These are phyloP conservation scores for Coilia nasus DNA, from an alignment of 2,797 vertebrate genomes.

Conservation along the genomic window DNA sequence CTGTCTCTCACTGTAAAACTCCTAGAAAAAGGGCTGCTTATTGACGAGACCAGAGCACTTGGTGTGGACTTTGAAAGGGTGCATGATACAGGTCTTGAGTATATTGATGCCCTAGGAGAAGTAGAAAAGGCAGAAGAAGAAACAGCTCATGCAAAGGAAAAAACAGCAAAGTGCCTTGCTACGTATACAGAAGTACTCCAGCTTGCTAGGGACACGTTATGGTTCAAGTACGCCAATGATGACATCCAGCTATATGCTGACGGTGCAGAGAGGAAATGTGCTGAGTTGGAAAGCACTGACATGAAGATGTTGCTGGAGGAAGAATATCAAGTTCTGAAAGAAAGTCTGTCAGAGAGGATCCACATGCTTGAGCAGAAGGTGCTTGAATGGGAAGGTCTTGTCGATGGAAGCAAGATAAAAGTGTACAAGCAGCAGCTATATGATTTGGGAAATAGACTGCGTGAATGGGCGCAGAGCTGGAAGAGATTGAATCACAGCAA, in stretches of 20 bases:
- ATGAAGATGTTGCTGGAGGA: too few species aligned
- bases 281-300: too few species aligned
- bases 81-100: constrained; percentile 34
- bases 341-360: too few species aligned
- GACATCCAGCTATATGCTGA: neutral
- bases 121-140: neutral
- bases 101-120: constrained; percentile 31
- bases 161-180: neutral
- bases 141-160: neutral
- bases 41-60: too few species aligned
- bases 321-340: too few species aligned
- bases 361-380: too few species aligned
- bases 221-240: neutral
- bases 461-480: neutral
- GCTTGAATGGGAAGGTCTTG: too few species aligned
- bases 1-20: neutral
- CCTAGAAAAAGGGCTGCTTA: neutral
- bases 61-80: constrained; percentile 25
- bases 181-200: neutral
- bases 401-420: too few species aligned
- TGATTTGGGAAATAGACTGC: neutral
- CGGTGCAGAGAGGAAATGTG: too few species aligned
- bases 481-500: neutral
- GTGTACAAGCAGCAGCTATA: neutral
- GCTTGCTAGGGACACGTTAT: neutral